Evolutionary conservation across 1,140 invertebrate genomes (phyloP).

Genomic region (Drosophila bipectinata): DNA sequence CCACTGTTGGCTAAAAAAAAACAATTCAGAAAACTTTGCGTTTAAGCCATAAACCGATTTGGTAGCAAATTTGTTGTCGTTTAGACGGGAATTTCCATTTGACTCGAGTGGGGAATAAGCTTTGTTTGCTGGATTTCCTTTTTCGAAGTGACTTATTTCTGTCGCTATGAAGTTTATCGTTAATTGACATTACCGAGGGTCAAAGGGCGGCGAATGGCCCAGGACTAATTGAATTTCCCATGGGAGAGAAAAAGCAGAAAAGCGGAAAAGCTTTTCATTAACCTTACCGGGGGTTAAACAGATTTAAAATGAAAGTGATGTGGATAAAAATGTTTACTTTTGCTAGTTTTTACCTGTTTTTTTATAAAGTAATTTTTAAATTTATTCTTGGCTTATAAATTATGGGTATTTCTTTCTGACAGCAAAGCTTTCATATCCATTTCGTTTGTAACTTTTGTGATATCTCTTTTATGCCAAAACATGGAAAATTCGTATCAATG

Average conservation of each 20-base stretch:
- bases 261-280: constrained; percentile 27
- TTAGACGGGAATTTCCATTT: constrained; percentile 39
- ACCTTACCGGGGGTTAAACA: not conserved
- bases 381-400: too few relatives aligned
- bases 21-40: constrained; percentile 18
- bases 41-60: constrained; percentile 51
- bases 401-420: too few relatives aligned
- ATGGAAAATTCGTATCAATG: constrained; percentile 25
- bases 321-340: too few relatives aligned
- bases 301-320: not conserved
- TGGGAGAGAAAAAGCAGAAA: constrained; percentile 3
- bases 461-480: constrained; percentile 34
- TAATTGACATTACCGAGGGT: constrained; percentile 38
- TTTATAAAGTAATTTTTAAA: too few relatives aligned
- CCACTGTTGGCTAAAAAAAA: constrained; percentile 3
- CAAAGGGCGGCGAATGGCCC: constrained; percentile 15
- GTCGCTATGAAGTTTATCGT: constrained; percentile 28
- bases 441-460: constrained; percentile 3
- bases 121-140: not conserved
- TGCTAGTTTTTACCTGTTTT: not conserved
- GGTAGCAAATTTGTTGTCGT: constrained; percentile 53
- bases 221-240: constrained; percentile 55
- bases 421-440: not conserved
- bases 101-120: constrained; percentile 2
- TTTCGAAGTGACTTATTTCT: constrained; percentile 3